A percentile compares a stretch with the other conserved stretches of the same genome.
phyloP scores from a whole-genome alignment of 2,888 invertebrate species.

The Coelopa pilipes region DNA sequence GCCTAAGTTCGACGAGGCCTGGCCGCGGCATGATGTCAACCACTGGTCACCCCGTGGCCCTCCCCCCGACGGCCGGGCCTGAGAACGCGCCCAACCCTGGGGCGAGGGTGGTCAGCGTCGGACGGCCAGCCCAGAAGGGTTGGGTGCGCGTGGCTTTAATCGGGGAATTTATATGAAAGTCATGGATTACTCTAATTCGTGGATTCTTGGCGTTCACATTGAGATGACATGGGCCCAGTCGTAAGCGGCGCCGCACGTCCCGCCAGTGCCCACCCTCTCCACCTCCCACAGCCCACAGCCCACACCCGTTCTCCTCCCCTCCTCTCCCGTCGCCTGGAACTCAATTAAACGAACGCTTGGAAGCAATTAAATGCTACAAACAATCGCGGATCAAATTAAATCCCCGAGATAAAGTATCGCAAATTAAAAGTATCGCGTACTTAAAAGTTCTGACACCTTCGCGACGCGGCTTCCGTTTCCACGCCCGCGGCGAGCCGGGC shows the following conservation, averaged over 20 bases:
- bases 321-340: not conserved
- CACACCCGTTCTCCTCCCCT: not conserved
- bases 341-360: slow-evolving; percentile 26
- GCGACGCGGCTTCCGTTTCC: slow-evolving; percentile 25
- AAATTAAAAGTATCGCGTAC: slow-evolving; percentile 32
- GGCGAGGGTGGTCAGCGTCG: slow-evolving; percentile 7
- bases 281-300: not conserved
- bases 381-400: slow-evolving; percentile 12
- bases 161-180: slow-evolving; percentile 54
- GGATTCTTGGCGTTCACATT: too few species aligned
- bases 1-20: not conserved
- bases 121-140: not conserved
- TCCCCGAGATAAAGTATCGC: slow-evolving; percentile 20
- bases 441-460: slow-evolving; percentile 40
- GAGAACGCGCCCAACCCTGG: not conserved
- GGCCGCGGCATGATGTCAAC: too few species aligned
- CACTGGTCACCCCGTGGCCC: too few species aligned
- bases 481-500: not conserved
- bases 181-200: slow-evolving; percentile 46
- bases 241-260: not conserved
- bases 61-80: too few species aligned
- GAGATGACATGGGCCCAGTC: not conserved
- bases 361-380: slow-evolving; percentile 32
- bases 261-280: not conserved
- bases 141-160: slow-evolving; percentile 45